phyloP scores from a whole-genome alignment of 2,797 vertebrate species.

The Chrysolophus pictus region DNA sequence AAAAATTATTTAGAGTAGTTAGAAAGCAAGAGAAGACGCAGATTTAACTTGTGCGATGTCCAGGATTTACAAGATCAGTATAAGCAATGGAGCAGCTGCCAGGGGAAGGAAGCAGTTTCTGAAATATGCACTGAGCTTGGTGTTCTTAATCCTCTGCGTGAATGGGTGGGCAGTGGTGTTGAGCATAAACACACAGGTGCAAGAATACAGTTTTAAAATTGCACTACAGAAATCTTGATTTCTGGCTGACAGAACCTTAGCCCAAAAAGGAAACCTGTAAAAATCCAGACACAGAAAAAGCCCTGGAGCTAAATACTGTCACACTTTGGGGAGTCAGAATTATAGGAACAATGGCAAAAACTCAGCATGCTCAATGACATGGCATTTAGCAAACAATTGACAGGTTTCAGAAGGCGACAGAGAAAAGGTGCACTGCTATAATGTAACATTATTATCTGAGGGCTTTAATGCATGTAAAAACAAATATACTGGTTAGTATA shows the following conservation, averaged over 20 bases:
- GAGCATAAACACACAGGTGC: background rate
- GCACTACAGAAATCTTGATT: background rate
- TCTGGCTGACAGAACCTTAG: background rate
- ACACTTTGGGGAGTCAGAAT: background rate
- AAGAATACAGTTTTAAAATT: background rate
- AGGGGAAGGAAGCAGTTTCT: background rate
- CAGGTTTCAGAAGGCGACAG: background rate
- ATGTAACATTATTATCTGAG: fast-evolving
- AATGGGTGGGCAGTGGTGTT: background rate
- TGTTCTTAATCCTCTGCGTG: background rate
- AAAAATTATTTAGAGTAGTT: background rate
- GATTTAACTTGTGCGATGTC: background rate
- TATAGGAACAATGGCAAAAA: background rate
- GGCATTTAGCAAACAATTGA: background rate
- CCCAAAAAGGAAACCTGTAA: background rate
- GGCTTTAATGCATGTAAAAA: background rate
- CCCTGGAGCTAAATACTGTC: background rate
- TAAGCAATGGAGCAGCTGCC: background rate
- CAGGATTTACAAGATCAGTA: background rate
- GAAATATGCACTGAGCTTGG: background rate
- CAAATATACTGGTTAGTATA: background rate
- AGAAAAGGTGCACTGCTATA: background rate
- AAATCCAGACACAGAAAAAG: background rate
- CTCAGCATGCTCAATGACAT: background rate
- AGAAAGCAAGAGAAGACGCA: background rate